Evolutionary conservation across 1,140 invertebrate species (phyloP), one percentile per base, ranked within the genome.

Genomic region (Drosophila saltans): DNA sequence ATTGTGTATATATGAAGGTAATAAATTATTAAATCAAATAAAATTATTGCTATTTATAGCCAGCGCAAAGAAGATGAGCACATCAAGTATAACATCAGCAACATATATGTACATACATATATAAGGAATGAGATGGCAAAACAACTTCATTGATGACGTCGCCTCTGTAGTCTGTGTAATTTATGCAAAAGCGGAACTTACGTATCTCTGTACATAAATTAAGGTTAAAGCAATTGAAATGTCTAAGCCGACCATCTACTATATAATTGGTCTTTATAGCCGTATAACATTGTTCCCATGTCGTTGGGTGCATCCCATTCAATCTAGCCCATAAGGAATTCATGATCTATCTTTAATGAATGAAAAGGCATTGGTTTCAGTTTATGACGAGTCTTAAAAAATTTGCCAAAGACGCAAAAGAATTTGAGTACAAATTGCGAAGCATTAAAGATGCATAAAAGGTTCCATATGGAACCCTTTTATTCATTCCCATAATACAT

Each of bases 121-220:
- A 7, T 8, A 26, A 11, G 21, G 16, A 36, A 39, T 33, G 36
- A 52, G 41, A 77, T 60, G 62, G 8, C 45, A 41, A 79, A 43
- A 56, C 33, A 48, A 45, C 59, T 52, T 24, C 48, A 76, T 66
- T 70, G 82, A 73, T 76, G 69, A 72, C 67, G 67, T 80, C 39
- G 40, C 24, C 8, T 10, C 21, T 16, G 16, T 10, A 8, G 45
- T 16, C 39, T 52, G 57, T 52, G 52, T 61, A 59, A 78, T 70
- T 57, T 69, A 75, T 83, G 66, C 48, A 89, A 75, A 78, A 52
- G 21, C 83, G 84, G 83, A 88, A 75, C 84, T 81, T 26, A 52
- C 45, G 9, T 10, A 62, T 30, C 10, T 56, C 24, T 36, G 6
- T 36, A 36, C 33, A 36, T 11, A n/a, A 24, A 11, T n/a, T 1